Base-by-base conservation (phyloP, 1,140 invertebrate species). In the Heliconius eleuchia region DNA sequence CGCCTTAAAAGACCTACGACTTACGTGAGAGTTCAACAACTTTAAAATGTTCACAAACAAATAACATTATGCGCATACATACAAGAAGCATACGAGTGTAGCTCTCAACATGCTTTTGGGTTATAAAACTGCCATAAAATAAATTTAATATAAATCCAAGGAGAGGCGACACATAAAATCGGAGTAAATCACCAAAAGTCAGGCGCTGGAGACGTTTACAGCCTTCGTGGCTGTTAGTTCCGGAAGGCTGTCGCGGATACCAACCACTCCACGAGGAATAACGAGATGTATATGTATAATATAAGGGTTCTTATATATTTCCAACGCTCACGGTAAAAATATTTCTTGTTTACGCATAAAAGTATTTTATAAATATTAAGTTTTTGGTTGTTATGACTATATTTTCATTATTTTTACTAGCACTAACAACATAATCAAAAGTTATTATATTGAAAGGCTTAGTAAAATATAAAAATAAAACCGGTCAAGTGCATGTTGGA, bases 131-230 rank as follows among this genome's bases (percentile, higher is more conserved):
- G 79, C 87, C 85, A 89, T 90, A 90, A 91, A 92, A 91, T 92
- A 93, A 90, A 91, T 92, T 93, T 94, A 92, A 92, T 94, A 92
- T 91, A 92, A 90, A 90, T 92, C 87, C 86, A 86, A 86, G 86
- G 84, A 88, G 87, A 84, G 83, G 84, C 89, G 90, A 91, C 89
- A 94, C 91, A 94, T 92, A 94, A 94, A 94, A 93, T 92, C 88
- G 91, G 84, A 88, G 90, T 94, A 94, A 94, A 93, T 94, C 91
- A 94, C 91, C 86, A 84, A 89, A 92, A 92, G 92, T 92, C 91
- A 92, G 88, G 85, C 91, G 91, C 84, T 90, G 87, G 84, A 90
- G 91, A 93, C 92, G 90, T 94, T 92, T 92, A 94, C 90, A 91
- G 88, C 89, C 88, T 85, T 84, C 66, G 85, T 89, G 88, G 90